These are phyloP conservation scores for Oreohelix idahoensis DNA, from an alignment of 1,140 invertebrate species.

Conservation along the genomic window DNA sequence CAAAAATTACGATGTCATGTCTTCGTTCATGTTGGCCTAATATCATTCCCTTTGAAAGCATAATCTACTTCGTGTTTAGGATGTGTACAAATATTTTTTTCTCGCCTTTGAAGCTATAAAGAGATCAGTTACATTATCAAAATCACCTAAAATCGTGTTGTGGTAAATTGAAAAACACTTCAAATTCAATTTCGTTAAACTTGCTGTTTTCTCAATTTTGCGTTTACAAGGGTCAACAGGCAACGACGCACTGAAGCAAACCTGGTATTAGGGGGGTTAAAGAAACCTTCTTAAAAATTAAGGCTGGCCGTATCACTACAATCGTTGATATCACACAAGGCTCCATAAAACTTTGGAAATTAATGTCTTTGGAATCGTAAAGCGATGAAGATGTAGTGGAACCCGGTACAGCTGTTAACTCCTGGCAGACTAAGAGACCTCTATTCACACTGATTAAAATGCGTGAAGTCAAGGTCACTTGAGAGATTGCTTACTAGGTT, in stretches of 20 bases:
- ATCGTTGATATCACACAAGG: background rate
- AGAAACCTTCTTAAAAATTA: background rate
- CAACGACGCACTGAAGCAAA: background rate
- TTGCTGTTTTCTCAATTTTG: background rate
- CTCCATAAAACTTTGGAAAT: background rate
- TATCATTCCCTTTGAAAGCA: background rate
- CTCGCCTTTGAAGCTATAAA: background rate
- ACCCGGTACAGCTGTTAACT: background rate
- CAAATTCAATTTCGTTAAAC: background rate
- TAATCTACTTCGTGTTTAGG: background rate
- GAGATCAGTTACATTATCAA: background rate
- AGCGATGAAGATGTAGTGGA: background rate
- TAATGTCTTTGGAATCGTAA: background rate
- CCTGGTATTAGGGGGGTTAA: background rate
- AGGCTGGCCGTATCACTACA: background rate
- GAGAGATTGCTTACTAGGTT: background rate
- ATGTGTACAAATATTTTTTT: background rate
- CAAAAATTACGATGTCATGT: background rate
- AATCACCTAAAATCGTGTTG: background rate
- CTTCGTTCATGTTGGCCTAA: background rate
- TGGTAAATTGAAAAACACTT: background rate
- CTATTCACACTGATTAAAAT: background rate
- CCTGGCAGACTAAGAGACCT: background rate
- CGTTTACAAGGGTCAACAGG: background rate
- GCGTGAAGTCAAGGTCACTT: background rate